These are phyloP conservation scores for Didymodactylos carnosus DNA, from an alignment of 2,888 invertebrate species.

Conservation along the genomic window DNA sequence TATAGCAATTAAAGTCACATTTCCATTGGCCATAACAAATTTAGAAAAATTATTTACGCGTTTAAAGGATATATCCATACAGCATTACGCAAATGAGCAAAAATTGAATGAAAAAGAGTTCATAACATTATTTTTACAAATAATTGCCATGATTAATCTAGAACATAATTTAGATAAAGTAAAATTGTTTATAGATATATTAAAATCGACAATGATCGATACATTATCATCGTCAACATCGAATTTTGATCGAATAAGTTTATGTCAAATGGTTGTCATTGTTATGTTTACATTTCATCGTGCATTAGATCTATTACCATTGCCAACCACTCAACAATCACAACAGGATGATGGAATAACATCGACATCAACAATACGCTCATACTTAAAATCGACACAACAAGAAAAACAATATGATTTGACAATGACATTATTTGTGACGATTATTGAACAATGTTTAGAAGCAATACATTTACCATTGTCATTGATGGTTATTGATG, in stretches of 20 bases:
- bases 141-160: conserved; percentile 2
- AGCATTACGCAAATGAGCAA: conserved; percentile 1
- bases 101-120: conserved; percentile 12
- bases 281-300: conserved; percentile 1
- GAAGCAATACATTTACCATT: neutral
- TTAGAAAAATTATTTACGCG: conserved; percentile 44
- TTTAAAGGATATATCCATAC: conserved; percentile 2
- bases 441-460: neutral
- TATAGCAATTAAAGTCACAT: conserved; percentile 60
- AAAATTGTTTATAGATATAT: neutral
- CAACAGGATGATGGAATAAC: too few relatives aligned
- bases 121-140: conserved; percentile 9
- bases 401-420: neutral
- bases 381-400: too few relatives aligned
- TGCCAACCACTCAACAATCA: too few relatives aligned
- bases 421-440: neutral
- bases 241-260: neutral
- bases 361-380: too few relatives aligned
- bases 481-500: neutral
- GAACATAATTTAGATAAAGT: neutral
- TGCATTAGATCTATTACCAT: neutral
- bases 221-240: too few relatives aligned
- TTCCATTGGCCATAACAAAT: conserved; percentile 61
- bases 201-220: neutral
- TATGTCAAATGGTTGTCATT: conserved; percentile 4